A percentile compares a stretch with the other conserved stretches of the same genome.
These are phyloP conservation scores for Hedya salicella DNA, from an alignment of 2,888 invertebrate species.

Conservation along the genomic window DNA sequence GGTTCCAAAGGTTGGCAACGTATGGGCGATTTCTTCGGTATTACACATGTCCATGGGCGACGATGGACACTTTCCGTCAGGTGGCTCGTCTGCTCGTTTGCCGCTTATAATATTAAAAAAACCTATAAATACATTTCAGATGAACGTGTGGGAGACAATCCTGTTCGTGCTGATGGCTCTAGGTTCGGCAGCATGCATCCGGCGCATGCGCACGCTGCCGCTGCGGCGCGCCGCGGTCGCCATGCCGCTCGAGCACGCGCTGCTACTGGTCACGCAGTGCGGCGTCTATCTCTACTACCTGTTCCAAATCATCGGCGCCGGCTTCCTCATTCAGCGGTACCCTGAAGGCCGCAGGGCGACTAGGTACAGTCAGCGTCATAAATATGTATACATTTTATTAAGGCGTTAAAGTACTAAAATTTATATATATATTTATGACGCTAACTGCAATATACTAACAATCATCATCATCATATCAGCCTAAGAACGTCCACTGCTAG, in stretches of 20 bases:
- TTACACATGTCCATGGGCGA: too few species aligned
- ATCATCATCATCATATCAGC: too few species aligned
- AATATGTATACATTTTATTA: too few species aligned
- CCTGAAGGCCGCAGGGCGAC: constrained; percentile 71
- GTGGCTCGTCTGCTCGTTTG: too few species aligned
- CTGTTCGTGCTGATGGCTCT: constrained; percentile 74
- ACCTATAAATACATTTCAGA: constrained; percentile 66
- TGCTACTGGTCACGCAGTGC: constrained; percentile 91
- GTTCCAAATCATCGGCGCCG: constrained; percentile 90
- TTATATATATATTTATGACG: too few species aligned
- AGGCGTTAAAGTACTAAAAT: too few species aligned
- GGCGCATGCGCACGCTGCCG: constrained; percentile 71
- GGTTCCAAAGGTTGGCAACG: too few species aligned
- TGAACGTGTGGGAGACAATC: constrained; percentile 84
- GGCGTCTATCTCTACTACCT: constrained; percentile 92
- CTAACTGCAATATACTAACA: too few species aligned
- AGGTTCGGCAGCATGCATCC: constrained; percentile 74
- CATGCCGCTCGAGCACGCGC: constrained; percentile 87
- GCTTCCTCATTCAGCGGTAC: constrained; percentile 79
- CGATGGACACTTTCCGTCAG: too few species aligned
- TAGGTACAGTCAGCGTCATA: constrained; percentile 48
- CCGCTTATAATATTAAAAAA: too few species aligned
- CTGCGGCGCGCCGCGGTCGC: constrained; percentile 65
- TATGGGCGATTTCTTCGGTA: too few species aligned
- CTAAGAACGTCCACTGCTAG: too few species aligned